Conservation (phyloP, 2,797 vertebrate species). For the Falco naumanni region DNA sequence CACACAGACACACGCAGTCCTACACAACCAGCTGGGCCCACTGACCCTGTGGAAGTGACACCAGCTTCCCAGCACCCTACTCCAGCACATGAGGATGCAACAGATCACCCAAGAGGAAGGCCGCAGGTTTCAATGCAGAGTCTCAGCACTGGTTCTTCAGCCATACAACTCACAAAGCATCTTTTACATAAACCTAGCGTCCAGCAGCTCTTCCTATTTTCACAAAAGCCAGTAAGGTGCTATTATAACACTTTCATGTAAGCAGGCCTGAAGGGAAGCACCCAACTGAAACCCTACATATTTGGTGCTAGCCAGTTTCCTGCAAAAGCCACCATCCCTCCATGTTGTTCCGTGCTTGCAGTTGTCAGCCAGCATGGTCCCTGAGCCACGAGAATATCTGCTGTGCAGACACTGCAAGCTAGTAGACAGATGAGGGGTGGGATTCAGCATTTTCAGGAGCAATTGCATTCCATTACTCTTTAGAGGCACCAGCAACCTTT, state of each 20-base stretch:
- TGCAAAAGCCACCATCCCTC: not conserved
- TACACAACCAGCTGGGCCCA: not conserved
- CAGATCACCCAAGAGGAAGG: not conserved
- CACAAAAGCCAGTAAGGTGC: not conserved
- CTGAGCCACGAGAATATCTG: not conserved
- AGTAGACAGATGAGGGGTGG: not conserved
- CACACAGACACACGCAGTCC: not conserved
- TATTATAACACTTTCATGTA: rapidly evolving
- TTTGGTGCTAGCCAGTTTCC: not conserved
- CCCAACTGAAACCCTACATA: not conserved
- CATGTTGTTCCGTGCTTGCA: not conserved
- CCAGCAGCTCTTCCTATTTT: not conserved
- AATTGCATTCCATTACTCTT: not conserved
- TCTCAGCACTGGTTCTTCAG: not conserved
- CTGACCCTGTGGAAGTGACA: not conserved
- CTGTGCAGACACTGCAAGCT: not conserved
- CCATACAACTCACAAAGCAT: not conserved
- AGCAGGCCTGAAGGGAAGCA: not conserved
- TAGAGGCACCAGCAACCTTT: not conserved
- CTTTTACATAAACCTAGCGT: not conserved
- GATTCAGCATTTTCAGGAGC: not conserved
- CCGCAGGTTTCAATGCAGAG: not conserved
- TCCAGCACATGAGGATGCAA: not conserved
- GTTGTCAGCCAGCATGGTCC: not conserved
- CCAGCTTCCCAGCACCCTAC: not conserved